Evolutionary conservation across 1,140 invertebrate species (phyloP).

Genomic region (Papilio helenus): DNA sequence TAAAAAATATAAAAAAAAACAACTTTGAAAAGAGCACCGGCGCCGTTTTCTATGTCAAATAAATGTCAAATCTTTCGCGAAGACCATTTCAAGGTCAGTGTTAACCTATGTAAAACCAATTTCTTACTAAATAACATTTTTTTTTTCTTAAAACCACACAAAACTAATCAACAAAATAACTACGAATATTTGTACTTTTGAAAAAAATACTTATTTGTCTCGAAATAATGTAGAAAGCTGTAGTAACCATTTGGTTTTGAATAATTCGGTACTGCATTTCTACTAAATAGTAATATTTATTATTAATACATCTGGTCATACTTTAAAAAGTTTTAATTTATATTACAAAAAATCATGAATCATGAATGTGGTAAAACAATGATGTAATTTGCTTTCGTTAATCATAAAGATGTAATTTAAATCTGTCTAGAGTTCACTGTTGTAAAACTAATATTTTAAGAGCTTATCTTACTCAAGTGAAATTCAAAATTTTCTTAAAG

Average conservation of each 20-base stretch:
- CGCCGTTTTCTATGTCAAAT: slow-evolving; percentile 29
- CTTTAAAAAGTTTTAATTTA: background rate
- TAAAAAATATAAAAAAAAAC: slow-evolving; percentile 18
- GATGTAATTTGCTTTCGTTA: too few relatives aligned
- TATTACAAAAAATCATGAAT: background rate
- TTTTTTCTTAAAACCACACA: background rate
- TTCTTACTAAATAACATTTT: background rate
- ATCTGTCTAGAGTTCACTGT: too few relatives aligned
- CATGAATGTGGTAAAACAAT: too few relatives aligned
- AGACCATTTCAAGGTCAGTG: background rate
- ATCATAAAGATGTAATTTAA: too few relatives aligned
- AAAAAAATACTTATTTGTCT: background rate
- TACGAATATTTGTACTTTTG: background rate
- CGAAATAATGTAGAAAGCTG: background rate
- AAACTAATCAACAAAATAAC: background rate
- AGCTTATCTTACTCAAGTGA: too few relatives aligned
- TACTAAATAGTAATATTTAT: background rate
- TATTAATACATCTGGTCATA: background rate
- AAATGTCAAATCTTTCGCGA: slow-evolving; percentile 21
- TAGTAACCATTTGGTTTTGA: background rate
- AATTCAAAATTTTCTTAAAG: too few relatives aligned
- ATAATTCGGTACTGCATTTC: background rate
- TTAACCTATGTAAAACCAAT: background rate
- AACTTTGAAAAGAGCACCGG: slow-evolving; percentile 2
- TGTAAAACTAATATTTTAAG: too few relatives aligned